phyloP scores from a whole-genome alignment of 2,797 vertebrate genomes.

The Tokudaia tokunoshimensis region DNA sequence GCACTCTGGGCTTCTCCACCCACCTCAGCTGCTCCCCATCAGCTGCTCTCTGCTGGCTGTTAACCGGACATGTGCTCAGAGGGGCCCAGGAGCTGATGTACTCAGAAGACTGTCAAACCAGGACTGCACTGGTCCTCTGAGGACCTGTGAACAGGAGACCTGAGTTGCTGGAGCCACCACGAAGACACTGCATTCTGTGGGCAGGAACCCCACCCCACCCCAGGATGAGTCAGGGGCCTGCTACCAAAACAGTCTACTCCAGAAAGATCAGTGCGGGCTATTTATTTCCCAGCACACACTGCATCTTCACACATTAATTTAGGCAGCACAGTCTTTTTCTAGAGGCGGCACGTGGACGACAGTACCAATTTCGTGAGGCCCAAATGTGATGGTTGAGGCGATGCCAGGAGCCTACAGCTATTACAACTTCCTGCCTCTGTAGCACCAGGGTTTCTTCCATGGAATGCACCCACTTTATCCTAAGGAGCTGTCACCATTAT shows the following conservation, averaged over 20 bases:
- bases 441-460: background rate
- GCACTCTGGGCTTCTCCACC: background rate
- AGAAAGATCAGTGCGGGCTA: fast-evolving
- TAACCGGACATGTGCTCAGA: background rate
- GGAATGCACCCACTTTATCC: too few species aligned
- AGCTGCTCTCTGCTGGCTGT: background rate
- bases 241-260: background rate
- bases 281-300: fast-evolving
- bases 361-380: background rate
- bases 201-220: background rate
- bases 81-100: too few species aligned
- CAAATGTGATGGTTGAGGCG: fast-evolving
- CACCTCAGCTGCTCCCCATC: background rate
- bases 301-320: too few species aligned
- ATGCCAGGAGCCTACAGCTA: background rate
- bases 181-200: background rate
- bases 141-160: too few species aligned
- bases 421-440: background rate
- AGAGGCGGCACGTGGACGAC: fast-evolving
- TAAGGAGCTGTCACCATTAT: fast-evolving
- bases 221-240: background rate
- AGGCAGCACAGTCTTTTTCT: background rate
- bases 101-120: too few species aligned
- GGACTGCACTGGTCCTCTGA: fast-evolving
- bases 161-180: background rate